Evolutionary conservation across 2,888 invertebrate species (phyloP).

Genomic region (Conistra vaccinii): DNA sequence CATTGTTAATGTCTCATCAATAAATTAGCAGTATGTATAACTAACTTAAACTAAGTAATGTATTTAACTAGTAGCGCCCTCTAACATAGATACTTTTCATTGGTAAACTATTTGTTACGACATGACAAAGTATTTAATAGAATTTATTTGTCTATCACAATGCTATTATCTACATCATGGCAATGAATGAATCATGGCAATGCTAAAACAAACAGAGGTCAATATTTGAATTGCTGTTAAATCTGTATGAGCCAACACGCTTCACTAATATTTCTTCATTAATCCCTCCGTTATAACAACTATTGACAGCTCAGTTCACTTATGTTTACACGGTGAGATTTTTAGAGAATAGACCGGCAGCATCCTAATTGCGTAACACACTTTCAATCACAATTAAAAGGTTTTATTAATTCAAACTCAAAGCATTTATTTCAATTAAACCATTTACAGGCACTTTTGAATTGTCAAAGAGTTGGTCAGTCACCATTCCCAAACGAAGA

Average conservation of each 20-base stretch:
- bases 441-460: too few species aligned
- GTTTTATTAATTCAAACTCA: too few species aligned
- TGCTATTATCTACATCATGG: background rate
- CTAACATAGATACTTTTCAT: background rate
- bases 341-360: too few species aligned
- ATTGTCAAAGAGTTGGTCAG: too few species aligned
- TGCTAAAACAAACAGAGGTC: background rate
- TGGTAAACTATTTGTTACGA: background rate
- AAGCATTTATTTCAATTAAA: too few species aligned
- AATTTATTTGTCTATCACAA: too few species aligned
- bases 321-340: too few species aligned
- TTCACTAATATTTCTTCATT: background rate
- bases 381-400: too few species aligned
- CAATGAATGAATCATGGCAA: background rate
- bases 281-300: too few species aligned
- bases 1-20: background rate
- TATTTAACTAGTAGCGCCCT: background rate
- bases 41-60: background rate
- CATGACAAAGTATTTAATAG: background rate
- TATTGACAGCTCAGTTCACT: too few species aligned
- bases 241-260: slow-evolving; percentile 8
- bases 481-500: too few species aligned
- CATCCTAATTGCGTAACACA: too few species aligned
- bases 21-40: background rate
- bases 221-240: slow-evolving; percentile 7